Evolutionary conservation across 2,888 invertebrate species (phyloP).

Genomic region (Timandra comae): DNA sequence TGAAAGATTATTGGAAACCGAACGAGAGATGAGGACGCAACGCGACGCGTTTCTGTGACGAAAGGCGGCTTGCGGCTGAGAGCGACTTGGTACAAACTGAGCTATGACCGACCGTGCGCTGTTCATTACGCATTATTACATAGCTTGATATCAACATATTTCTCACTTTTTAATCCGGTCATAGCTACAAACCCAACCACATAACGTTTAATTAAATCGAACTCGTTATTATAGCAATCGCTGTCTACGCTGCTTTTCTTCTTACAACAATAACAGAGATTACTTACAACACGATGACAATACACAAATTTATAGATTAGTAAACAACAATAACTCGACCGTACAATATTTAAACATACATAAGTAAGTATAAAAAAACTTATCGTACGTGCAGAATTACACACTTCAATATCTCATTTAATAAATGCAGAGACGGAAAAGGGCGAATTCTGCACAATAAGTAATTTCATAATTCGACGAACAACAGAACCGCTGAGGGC

Average conservation of each 20-base stretch:
- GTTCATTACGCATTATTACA: background rate
- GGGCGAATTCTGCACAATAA: conserved; percentile 50
- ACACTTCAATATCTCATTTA: conserved; percentile 53
- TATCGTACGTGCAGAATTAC: conserved; percentile 39
- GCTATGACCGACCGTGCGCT: background rate
- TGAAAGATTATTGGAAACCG: conserved; percentile 62
- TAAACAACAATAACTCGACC: conserved; percentile 33
- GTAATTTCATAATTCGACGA: conserved; percentile 25
- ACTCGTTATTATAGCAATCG: conserved; percentile 7
- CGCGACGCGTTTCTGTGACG: conserved; percentile 50
- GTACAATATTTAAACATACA: conserved; percentile 27
- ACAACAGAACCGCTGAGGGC: conserved; percentile 21
- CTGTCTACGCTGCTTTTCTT: conserved; percentile 3
- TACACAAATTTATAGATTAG: conserved; percentile 31
- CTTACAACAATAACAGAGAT: conserved; percentile 12
- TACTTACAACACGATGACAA: conserved; percentile 27
- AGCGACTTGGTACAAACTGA: background rate
- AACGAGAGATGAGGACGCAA: conserved; percentile 47
- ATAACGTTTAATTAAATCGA: conserved; percentile 10
- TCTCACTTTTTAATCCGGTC: conserved; percentile 3
- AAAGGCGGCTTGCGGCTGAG: conserved; percentile 56
- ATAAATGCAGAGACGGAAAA: conserved; percentile 69
- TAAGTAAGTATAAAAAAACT: conserved; percentile 27
- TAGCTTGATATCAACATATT: conserved; percentile 5
- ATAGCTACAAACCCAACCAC: background rate